A percentile compares a stretch with the other conserved stretches of the same genome.
phyloP scores from a whole-genome alignment of 2,113 vertebrate species.

The Lasiurus borealis region DNA sequence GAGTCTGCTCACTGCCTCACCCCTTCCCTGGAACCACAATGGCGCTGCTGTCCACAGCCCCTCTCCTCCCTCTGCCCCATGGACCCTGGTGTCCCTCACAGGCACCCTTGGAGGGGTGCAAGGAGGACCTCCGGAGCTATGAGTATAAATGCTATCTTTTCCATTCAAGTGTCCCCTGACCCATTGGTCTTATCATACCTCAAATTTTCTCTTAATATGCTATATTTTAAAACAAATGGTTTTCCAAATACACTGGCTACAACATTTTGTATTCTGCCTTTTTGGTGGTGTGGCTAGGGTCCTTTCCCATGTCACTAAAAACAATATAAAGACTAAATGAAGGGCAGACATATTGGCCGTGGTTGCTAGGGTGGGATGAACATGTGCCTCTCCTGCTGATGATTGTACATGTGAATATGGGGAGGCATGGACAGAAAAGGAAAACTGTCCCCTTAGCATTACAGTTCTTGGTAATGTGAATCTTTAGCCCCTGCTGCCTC shows the following conservation, averaged over 20 bases:
- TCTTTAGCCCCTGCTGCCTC: neutral
- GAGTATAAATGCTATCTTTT: neutral
- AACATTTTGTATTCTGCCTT: neutral
- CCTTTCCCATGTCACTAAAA: too few species aligned
- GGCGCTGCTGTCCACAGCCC: neutral
- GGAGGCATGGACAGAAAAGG: neutral
- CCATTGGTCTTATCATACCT: neutral
- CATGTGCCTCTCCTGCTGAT: too few species aligned
- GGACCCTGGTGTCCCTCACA: fast-evolving
- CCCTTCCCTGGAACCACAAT: neutral
- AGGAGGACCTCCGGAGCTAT: neutral
- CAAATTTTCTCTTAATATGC: neutral
- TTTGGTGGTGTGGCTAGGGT: neutral
- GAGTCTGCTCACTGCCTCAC: too few species aligned
- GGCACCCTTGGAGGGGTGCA: neutral
- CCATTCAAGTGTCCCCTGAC: neutral
- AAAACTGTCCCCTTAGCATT: neutral
- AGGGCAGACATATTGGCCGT: too few species aligned
- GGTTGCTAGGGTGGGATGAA: neutral
- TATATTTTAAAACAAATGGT: neutral
- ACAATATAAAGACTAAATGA: neutral
- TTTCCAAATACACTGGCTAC: neutral
- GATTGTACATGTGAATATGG: too few species aligned
- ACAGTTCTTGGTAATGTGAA: neutral
- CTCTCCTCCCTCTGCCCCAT: neutral